Evolutionary conservation across 2,797 vertebrate species (phyloP), one percentile per base, ranked within the genome.

Genomic region (Ciconia nigra): DNA sequence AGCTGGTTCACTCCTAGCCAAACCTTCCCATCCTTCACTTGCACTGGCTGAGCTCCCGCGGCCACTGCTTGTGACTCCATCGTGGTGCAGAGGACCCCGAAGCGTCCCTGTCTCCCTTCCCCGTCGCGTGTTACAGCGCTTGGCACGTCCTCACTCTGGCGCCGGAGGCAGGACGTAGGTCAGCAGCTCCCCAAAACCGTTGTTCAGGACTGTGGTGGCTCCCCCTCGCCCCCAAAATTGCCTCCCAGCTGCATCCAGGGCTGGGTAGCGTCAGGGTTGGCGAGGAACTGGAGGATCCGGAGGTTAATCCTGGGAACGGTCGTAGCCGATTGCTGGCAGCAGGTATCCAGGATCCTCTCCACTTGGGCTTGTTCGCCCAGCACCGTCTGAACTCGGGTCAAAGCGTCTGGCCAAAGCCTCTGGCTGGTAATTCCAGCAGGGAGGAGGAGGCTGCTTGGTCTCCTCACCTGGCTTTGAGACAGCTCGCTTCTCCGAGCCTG

Each of bases 111-210:
- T 25, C 66, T 55, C 55, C 84, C 29, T 39, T 22, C 31, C 8
- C 33, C 1, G 2, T 15, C 7, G 1, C 3, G 2, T 2, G 25
- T 35, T 13, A 15, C 1, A 0, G 17, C 15, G 63, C 73, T 46
- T 1, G 3, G 20, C 4, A 2, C 3, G 5, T 11, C 10, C 52
- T 29, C 0, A 2, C 42, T 29, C 31, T 1, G 2, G 54, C 1
- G 1, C 12, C 0, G 2, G 24, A 29, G 49, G 41, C 57, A 9
- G 35, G 29, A 57, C 1, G 2, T 35, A 11, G 63, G 20, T 11
- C 47, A 2, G 69, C 54, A 52, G 77, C 61, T 59, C 69, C 29
- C 46, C 4, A 1, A 13, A 29, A 14, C 2, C 0, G 0, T 22
- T 13, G 18, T 14, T 47, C 2, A 6, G 66, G 57, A 16, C 24